Conservation (phyloP, 2,888 invertebrate species). For the Heteromyza rotundicornis region DNA sequence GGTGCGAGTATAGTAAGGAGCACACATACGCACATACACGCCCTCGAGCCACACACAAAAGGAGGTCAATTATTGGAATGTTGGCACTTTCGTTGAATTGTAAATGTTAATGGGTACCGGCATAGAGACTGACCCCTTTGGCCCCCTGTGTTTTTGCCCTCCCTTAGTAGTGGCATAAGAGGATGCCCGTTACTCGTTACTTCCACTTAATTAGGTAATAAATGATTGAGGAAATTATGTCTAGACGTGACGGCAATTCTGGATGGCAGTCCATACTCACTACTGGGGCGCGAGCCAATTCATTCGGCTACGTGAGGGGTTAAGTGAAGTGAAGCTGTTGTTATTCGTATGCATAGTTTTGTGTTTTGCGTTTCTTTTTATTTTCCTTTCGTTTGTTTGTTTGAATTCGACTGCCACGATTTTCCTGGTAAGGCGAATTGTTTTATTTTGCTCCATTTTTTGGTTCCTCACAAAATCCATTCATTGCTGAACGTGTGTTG, state of each 20-base stretch:
- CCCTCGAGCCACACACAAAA: conserved; percentile 23
- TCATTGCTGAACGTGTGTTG: conserved; percentile 27
- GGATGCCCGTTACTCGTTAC: conserved; percentile 45
- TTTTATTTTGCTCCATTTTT: conserved; percentile 1
- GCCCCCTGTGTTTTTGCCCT: neutral
- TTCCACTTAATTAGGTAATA: conserved; percentile 63
- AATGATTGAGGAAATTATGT: conserved; percentile 63
- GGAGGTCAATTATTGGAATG: conserved; percentile 51
- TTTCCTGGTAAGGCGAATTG: neutral
- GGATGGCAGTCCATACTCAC: conserved; percentile 43
- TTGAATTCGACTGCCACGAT: conserved; percentile 14
- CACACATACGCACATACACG: conserved; percentile 8
- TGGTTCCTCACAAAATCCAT: conserved; percentile 4
- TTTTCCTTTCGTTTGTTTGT: neutral
- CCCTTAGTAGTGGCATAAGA: neutral
- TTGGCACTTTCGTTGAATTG: conserved; percentile 48
- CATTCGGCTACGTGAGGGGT: conserved; percentile 47
- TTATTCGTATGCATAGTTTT: conserved; percentile 6
- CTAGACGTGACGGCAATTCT: conserved; percentile 63
- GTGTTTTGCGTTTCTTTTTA: neutral
- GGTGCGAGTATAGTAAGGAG: too few species aligned
- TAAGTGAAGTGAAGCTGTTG: conserved; percentile 42
- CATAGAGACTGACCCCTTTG: neutral
- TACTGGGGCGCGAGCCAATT: conserved; percentile 36
- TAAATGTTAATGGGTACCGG: conserved; percentile 36